Percentiles rank a stretch among this genome's conserved stretches.
Conservation (phyloP, 2,797 vertebrate genomes). For the Amphiprion clarkii region DNA sequence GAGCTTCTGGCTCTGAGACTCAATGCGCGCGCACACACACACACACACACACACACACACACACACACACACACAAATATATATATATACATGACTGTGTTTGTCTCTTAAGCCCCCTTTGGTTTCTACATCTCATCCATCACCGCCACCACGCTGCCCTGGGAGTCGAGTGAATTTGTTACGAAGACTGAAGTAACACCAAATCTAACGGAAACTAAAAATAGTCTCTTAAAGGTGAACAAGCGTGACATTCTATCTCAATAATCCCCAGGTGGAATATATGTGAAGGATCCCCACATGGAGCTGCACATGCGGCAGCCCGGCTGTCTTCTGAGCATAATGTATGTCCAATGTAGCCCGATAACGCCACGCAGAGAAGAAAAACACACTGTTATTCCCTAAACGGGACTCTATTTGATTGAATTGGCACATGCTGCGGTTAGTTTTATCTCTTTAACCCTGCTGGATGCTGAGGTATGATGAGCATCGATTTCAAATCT, state of each 20-base stretch:
- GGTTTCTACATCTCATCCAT: conserved; percentile 55
- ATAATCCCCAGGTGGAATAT: conserved; percentile 40
- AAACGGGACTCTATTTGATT: background rate
- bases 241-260: conserved; percentile 27
- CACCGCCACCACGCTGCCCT: conserved; percentile 47
- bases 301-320: conserved; percentile 35
- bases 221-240: conserved; percentile 58
- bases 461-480: too few species aligned
- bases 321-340: conserved; percentile 18
- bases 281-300: conserved; percentile 39
- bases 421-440: too few species aligned
- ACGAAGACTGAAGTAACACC: conserved; percentile 24
- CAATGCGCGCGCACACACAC: background rate
- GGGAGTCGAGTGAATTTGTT: conserved; percentile 53
- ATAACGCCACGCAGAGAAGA: conserved; percentile 1
- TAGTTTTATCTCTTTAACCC: too few species aligned
- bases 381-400: background rate
- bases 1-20: conserved; percentile 26
- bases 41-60: too few species aligned
- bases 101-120: conserved; percentile 42
- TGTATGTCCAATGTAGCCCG: conserved; percentile 14
- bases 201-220: conserved; percentile 57
- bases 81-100: conserved; percentile 15
- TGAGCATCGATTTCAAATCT: too few species aligned
- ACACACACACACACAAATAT: too few species aligned